Conservation (phyloP, 2,888 invertebrate genomes). For the Micoletzkya japonica region DNA sequence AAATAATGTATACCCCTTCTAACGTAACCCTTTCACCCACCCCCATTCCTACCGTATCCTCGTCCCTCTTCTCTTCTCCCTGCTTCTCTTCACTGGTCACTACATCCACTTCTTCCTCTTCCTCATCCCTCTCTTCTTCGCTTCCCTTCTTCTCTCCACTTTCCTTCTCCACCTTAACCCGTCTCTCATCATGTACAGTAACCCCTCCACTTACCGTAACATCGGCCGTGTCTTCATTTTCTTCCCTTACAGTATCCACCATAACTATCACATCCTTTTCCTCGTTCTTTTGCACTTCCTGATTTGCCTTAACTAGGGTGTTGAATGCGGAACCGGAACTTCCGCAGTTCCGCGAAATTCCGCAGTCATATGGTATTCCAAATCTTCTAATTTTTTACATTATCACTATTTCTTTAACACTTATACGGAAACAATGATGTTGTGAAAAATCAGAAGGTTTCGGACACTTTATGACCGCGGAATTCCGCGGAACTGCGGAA, state of each 20-base stretch:
- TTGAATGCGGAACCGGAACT: too few species aligned
- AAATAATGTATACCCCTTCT: not conserved
- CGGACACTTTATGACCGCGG: too few species aligned
- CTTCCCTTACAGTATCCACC: not conserved
- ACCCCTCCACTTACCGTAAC: too few species aligned
- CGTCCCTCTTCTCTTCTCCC: not conserved
- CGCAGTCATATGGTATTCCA: too few species aligned
- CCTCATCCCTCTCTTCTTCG: not conserved
- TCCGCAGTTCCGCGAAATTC: too few species aligned
- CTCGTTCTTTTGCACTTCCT: not conserved
- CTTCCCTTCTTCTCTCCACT: not conserved
- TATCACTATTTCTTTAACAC: too few species aligned
- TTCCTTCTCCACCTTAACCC: not conserved
- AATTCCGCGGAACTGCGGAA: too few species aligned
- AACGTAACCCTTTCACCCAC: too few species aligned
- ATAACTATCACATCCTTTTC: not conserved
- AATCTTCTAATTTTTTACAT: too few species aligned
- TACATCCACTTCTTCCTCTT: not conserved
- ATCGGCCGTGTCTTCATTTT: not conserved
- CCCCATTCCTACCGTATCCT: not conserved
- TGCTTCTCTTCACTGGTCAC: not conserved
- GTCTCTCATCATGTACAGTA: not conserved
- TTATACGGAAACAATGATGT: too few species aligned
- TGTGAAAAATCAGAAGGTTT: too few species aligned
- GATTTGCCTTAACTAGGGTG: too few species aligned